phyloP scores from a whole-genome alignment of 2,888 invertebrate genomes.

The Andrena minutula region DNA sequence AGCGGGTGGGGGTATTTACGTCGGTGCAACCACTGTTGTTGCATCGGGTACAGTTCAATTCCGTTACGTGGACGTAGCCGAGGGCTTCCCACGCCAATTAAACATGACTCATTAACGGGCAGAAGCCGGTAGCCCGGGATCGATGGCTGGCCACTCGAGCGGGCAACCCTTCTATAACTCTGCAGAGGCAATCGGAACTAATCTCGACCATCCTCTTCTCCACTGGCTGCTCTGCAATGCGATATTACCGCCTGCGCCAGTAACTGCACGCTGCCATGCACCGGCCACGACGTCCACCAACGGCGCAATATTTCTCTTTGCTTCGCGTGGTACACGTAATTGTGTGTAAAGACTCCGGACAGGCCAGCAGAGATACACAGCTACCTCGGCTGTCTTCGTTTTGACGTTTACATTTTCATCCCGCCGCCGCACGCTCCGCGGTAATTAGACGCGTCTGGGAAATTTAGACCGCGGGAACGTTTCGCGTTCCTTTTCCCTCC shows the following conservation, averaged over 20 bases:
- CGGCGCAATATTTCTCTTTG: slow-evolving; percentile 64
- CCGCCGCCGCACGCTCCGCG: not conserved
- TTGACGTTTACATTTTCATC: slow-evolving; percentile 61
- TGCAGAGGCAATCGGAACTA: slow-evolving; percentile 81
- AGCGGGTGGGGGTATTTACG: slow-evolving; percentile 58
- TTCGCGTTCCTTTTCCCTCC: not conserved
- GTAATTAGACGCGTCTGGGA: slow-evolving; percentile 37
- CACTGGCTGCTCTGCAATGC: slow-evolving; percentile 64
- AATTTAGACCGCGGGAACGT: slow-evolving; percentile 33
- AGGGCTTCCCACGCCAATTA: slow-evolving; percentile 85
- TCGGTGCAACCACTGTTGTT: slow-evolving; percentile 63
- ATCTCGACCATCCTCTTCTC: slow-evolving; percentile 77
- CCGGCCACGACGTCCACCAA: slow-evolving; percentile 42
- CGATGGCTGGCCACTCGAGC: slow-evolving; percentile 76
- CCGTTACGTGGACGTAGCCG: slow-evolving; percentile 82
- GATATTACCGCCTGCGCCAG: slow-evolving; percentile 69
- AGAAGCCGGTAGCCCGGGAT: slow-evolving; percentile 81
- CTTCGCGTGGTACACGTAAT: slow-evolving; percentile 58
- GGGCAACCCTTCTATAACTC: slow-evolving; percentile 78
- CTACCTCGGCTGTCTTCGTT: slow-evolving; percentile 21
- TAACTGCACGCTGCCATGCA: slow-evolving; percentile 55
- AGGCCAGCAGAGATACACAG: slow-evolving; percentile 31
- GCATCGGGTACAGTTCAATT: slow-evolving; percentile 79
- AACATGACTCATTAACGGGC: slow-evolving; percentile 85
- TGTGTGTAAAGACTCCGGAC: slow-evolving; percentile 56